Evolutionary conservation across 2,797 vertebrate species (phyloP).

Genomic region (Lerista edwardsae): DNA sequence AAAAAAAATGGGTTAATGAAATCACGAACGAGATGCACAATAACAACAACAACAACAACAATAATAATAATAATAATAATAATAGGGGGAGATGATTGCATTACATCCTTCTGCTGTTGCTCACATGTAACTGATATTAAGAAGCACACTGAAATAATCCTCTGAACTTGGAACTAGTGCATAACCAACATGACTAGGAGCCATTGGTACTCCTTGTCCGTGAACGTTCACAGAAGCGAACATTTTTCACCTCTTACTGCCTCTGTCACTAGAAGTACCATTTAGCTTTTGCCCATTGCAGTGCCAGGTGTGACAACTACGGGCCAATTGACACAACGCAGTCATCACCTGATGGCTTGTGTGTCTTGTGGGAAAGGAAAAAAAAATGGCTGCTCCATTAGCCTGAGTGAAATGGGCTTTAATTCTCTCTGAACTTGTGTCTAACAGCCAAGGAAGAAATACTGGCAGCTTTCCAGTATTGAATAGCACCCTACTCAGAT

Average conservation of each 20-base stretch:
- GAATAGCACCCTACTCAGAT: slow-evolving; percentile 15
- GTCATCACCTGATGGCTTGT: not conserved
- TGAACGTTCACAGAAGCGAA: too few species aligned
- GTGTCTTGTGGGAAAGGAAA: not conserved
- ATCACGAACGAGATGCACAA: not conserved
- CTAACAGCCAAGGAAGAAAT: not conserved
- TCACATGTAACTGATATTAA: too few species aligned
- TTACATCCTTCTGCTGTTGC: too few species aligned
- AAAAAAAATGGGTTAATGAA: not conserved
- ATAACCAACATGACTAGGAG: too few species aligned
- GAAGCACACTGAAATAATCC: too few species aligned
- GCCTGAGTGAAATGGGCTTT: slow-evolving; percentile 18
- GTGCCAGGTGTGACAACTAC: not conserved
- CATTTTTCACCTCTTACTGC: too few species aligned
- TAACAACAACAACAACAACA: not conserved
- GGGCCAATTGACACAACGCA: not conserved
- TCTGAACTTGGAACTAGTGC: too few species aligned
- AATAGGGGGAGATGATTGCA: too few species aligned
- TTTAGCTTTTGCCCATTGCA: not conserved
- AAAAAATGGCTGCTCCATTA: not conserved
- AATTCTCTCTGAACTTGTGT: not conserved
- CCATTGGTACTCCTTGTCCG: too few species aligned
- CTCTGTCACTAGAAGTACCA: too few species aligned
- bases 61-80: too few species aligned
- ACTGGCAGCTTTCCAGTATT: too few species aligned